These are phyloP conservation scores for Thalpophila matura DNA, from an alignment of 2,888 invertebrate genomes.

Conservation along the genomic window DNA sequence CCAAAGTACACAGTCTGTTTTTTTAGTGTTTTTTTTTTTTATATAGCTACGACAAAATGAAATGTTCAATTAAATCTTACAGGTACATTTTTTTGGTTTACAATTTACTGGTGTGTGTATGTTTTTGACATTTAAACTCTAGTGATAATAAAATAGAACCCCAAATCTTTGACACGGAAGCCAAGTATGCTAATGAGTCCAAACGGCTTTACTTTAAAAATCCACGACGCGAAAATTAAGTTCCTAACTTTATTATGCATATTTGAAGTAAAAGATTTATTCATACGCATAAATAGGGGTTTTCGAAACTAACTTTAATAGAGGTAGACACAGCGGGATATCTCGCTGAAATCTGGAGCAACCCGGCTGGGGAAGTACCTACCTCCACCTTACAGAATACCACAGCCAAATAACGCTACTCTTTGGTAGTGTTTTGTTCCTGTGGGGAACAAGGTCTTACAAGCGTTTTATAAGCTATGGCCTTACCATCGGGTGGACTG, in stretches of 20 bases:
- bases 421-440: neutral
- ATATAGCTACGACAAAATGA: too few species aligned
- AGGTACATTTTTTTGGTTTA: constrained; percentile 1
- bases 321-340: too few species aligned
- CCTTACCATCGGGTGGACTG: too few species aligned
- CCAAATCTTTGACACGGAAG: constrained; percentile 36
- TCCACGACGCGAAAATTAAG: constrained; percentile 35
- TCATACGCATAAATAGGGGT: constrained; percentile 24
- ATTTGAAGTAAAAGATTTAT: constrained; percentile 34
- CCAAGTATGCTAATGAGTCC: constrained; percentile 43
- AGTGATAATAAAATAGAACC: constrained; percentile 5
- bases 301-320: constrained; percentile 1
- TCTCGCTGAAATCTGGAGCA: too few species aligned
- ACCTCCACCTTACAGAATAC: too few species aligned
- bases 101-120: neutral
- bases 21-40: too few species aligned
- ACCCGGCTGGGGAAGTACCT: too few species aligned
- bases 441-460: neutral
- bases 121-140: neutral
- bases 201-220: constrained; percentile 39
- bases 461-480: neutral
- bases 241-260: constrained; percentile 45
- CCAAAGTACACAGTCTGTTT: too few species aligned
- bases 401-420: too few species aligned
- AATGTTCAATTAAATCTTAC: neutral